These are phyloP conservation scores for Carterocephalus palaemon DNA, from an alignment of 2,888 invertebrate species.

Conservation along the genomic window DNA sequence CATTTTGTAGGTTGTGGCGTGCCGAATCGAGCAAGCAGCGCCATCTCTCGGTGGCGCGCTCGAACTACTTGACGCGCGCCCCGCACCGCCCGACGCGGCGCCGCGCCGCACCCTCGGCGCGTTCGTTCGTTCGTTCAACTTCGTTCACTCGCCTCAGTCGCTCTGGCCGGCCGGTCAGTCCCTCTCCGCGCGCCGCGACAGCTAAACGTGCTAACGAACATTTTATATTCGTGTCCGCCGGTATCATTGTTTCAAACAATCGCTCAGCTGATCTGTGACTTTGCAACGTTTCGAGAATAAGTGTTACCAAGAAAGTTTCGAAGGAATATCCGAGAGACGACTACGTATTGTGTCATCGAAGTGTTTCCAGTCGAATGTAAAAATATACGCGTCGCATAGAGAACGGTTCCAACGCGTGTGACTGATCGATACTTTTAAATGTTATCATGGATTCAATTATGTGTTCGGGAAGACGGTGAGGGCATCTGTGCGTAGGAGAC, in stretches of 20 bases:
- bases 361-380: slow-evolving; percentile 67
- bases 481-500: slow-evolving; percentile 43
- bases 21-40: slow-evolving; percentile 34
- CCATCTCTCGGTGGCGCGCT: slow-evolving; percentile 55
- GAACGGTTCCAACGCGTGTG: slow-evolving; percentile 67
- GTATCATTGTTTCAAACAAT: slow-evolving; percentile 69
- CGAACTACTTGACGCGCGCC: slow-evolving; percentile 27
- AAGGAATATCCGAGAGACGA: slow-evolving; percentile 5
- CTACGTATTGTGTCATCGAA: slow-evolving; percentile 38
- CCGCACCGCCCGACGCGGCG: slow-evolving; percentile 36
- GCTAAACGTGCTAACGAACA: slow-evolving; percentile 33
- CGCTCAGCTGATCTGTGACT: slow-evolving; percentile 72
- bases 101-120: slow-evolving; percentile 33
- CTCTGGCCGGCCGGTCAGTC: slow-evolving; percentile 47
- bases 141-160: slow-evolving; percentile 49
- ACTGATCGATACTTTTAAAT: slow-evolving; percentile 78
- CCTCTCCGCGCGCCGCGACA: slow-evolving; percentile 51
- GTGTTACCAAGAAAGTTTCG: slow-evolving; percentile 6
- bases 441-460: slow-evolving; percentile 77
- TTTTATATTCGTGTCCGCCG: slow-evolving; percentile 52
- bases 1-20: background rate
- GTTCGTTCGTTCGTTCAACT: slow-evolving; percentile 55
- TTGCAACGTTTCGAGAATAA: slow-evolving; percentile 39
- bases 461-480: slow-evolving; percentile 66
- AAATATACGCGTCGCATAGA: slow-evolving; percentile 74